phyloP scores from a whole-genome alignment of 2,888 invertebrate genomes.

The Nymphalis polychloros region DNA sequence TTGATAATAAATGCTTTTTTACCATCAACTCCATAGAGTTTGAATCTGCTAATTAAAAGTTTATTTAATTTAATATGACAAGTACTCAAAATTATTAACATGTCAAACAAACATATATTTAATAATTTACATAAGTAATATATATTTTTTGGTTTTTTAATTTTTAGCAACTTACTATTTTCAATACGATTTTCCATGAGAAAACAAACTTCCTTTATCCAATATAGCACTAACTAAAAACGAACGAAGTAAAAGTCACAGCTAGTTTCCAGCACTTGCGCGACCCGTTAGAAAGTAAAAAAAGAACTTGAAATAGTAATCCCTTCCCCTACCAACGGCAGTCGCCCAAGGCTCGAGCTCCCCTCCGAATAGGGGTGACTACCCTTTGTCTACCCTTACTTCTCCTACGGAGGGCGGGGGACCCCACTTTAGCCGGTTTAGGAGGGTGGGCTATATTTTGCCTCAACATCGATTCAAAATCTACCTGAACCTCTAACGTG shows the following conservation, averaged over 20 bases:
- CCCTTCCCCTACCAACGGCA: conserved; percentile 67
- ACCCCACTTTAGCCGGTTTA: conserved; percentile 70
- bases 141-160: not conserved
- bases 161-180: conserved; percentile 13
- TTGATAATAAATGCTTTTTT: conserved; percentile 78
- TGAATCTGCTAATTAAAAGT: conserved; percentile 33
- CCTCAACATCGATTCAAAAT: conserved; percentile 57
- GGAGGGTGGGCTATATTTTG: conserved; percentile 70
- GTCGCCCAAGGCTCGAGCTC: conserved; percentile 72
- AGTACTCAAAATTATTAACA: not conserved
- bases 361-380: conserved; percentile 77
- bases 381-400: conserved; percentile 77
- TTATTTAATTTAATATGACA: not conserved
- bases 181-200: conserved; percentile 17
- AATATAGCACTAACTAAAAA: conserved; percentile 19
- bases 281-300: conserved; percentile 55
- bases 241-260: conserved; percentile 26
- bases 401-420: conserved; percentile 76
- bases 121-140: not conserved
- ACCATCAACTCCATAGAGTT: conserved; percentile 54
- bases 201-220: conserved; percentile 12
- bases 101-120: not conserved
- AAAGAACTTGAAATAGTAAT: conserved; percentile 67
- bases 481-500: conserved; percentile 27
- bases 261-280: conserved; percentile 48